phyloP scores from a whole-genome alignment of 2,888 invertebrate genomes.

The Coenonympha glycerion region DNA sequence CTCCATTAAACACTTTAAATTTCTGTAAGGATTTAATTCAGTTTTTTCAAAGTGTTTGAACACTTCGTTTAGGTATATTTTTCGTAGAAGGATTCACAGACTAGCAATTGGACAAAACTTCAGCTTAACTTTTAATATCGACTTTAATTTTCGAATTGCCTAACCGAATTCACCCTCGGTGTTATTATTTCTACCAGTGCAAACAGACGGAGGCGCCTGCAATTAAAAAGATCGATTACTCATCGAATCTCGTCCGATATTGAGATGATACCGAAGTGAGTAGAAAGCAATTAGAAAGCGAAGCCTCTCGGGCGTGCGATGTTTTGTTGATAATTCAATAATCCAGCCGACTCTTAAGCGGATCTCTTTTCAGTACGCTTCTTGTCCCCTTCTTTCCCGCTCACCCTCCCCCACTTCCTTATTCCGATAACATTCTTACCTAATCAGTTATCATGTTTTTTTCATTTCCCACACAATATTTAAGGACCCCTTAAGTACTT shows the following conservation, averaged over 20 bases:
- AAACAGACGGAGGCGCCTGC: slow-evolving; percentile 42
- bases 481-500: slow-evolving; percentile 48
- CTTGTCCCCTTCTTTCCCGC: slow-evolving; percentile 32
- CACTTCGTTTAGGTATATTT: too few species aligned
- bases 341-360: slow-evolving; percentile 53
- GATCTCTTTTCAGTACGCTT: slow-evolving; percentile 54
- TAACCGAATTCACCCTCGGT: background rate
- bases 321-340: slow-evolving; percentile 74
- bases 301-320: slow-evolving; percentile 59
- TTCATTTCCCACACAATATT: slow-evolving; percentile 56
- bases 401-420: slow-evolving; percentile 29
- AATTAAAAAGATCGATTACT: slow-evolving; percentile 56
- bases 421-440: slow-evolving; percentile 52
- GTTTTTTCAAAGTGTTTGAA: too few species aligned
- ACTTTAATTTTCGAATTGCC: background rate
- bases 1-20: too few species aligned
- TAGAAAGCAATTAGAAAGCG: slow-evolving; percentile 67
- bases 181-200: slow-evolving; percentile 34
- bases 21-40: too few species aligned
- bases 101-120: too few species aligned
- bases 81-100: too few species aligned
- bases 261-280: slow-evolving; percentile 53
- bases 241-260: slow-evolving; percentile 57
- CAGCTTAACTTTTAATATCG: too few species aligned
- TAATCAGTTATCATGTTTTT: slow-evolving; percentile 63